phyloP scores from a whole-genome alignment of 2,797 vertebrate genomes.

The Diglossa cyanea region DNA sequence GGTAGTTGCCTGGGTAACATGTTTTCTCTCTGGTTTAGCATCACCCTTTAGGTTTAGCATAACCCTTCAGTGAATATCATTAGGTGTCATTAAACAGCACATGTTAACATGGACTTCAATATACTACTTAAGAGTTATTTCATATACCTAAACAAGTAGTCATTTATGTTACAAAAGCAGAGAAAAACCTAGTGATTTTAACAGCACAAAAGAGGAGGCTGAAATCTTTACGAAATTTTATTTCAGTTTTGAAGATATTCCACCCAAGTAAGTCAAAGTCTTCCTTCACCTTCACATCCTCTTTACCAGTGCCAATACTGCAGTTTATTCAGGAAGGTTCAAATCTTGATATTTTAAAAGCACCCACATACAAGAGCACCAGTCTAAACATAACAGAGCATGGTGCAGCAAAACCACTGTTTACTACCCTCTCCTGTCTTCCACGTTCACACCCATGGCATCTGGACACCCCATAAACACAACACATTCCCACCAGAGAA shows the following conservation, averaged over 20 bases:
- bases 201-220: not conserved
- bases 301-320: not conserved
- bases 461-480: accelerated
- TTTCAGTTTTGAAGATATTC: conserved; percentile 32
- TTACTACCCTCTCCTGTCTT: not conserved
- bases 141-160: conserved; percentile 71
- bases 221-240: conserved; percentile 11
- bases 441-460: not conserved
- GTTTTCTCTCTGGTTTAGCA: conserved; percentile 86
- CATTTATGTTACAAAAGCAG: conserved; percentile 56
- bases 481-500: not conserved
- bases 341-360: not conserved
- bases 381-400: not conserved
- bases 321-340: not conserved
- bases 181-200: conserved; percentile 49
- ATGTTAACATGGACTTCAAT: conserved; percentile 90
- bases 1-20: conserved; percentile 91
- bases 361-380: not conserved
- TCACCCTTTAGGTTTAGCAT: conserved; percentile 83
- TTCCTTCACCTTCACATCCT: not conserved
- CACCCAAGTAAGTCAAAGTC: not conserved
- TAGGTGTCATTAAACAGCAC: conserved; percentile 98
- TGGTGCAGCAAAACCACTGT: not conserved
- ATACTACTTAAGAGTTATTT: conserved; percentile 77
- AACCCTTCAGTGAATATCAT: conserved; percentile 94